These are phyloP conservation scores for Procambarus clarkii DNA, from an alignment of 1,140 invertebrate species.

Conservation along the genomic window DNA sequence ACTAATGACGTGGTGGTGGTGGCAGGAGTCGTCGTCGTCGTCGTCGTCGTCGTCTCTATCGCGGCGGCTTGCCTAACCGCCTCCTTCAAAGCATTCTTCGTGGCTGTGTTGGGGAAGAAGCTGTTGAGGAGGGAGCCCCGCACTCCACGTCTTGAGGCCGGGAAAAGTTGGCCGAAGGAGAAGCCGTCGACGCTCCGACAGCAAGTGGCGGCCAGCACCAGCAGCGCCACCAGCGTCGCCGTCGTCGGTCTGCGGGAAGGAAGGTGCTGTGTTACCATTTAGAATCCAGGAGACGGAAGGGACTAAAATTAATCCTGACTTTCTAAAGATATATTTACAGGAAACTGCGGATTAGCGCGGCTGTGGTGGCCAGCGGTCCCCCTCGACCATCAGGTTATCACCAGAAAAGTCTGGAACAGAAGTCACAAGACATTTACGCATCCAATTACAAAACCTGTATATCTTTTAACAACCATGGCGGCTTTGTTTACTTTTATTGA, in stretches of 20 bases:
- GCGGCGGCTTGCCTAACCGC: constrained; percentile 29
- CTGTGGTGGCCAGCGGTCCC: too few species aligned
- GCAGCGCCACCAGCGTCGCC: constrained; percentile 9
- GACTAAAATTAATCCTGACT: too few species aligned
- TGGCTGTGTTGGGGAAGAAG: not conserved
- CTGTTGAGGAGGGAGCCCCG: constrained; percentile 15
- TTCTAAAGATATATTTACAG: too few species aligned
- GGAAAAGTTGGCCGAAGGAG: constrained; percentile 39
- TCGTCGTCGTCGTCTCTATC: not conserved
- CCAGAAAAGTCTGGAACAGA: too few species aligned
- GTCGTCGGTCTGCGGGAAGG: not conserved
- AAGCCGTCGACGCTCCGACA: not conserved
- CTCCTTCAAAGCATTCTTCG: constrained; percentile 13
- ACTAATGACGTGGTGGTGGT: not conserved
- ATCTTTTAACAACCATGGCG: too few species aligned
- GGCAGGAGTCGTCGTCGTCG: not conserved
- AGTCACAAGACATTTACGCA: too few species aligned
- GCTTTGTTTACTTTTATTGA: too few species aligned
- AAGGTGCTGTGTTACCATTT: too few species aligned
- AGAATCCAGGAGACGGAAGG: too few species aligned
- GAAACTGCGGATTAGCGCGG: too few species aligned
- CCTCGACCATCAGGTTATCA: too few species aligned
- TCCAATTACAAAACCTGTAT: too few species aligned
- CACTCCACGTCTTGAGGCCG: constrained; percentile 33
- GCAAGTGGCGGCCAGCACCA: not conserved